Evolutionary conservation across 2,797 vertebrate species (phyloP), one percentile per base, ranked within the genome.

Genomic region (Enteromius fasciolatus): DNA sequence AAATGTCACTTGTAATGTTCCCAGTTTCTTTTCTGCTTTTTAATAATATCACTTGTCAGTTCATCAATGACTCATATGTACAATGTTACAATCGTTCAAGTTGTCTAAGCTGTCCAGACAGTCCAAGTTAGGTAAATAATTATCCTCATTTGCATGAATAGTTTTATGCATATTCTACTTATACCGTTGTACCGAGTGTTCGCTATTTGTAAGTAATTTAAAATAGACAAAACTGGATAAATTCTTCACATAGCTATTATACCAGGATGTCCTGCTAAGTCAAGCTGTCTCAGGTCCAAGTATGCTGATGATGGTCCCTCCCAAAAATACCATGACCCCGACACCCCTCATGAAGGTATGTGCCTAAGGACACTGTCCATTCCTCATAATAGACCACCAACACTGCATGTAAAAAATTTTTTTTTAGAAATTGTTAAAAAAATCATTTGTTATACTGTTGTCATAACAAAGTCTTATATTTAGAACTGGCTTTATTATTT

Each of bases 211-310:
- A 31, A 28, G 36, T 76, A 61, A 36, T 39, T 15, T 25, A 17
- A 68, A 52, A 36, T 17, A 6, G 15, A 10, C 36, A 36, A 52
- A n/a, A 28, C 28, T 20, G 0, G 54, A 15, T 17, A 11, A 80
- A 31, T 17, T 63, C 28, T 33, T 63, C 28, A 63, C 61, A 63
- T 63, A 31, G 14, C 61, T 63, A 63, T 31, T 63, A 28, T 61
- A 31, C 17, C 28, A n/a, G 48, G 61, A 50, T 61, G 76, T 48
- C 64, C 36, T 20, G 44, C 8, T 28, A 72, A 17, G 48, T 80
- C 64, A 59, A 48, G 69, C 17, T 79, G 74, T 77, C 75, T 84
- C 33, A 81, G 68, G 77, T 68, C 61, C 61, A 79, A 31, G 63
- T 75, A 80, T 81, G 73, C 23, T 64, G 57, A 68, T 80, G 46